Percentiles rank a stretch among this genome's conserved stretches.
phyloP scores from a whole-genome alignment of 2,888 invertebrate species.

The Drosophila prolongata region DNA sequence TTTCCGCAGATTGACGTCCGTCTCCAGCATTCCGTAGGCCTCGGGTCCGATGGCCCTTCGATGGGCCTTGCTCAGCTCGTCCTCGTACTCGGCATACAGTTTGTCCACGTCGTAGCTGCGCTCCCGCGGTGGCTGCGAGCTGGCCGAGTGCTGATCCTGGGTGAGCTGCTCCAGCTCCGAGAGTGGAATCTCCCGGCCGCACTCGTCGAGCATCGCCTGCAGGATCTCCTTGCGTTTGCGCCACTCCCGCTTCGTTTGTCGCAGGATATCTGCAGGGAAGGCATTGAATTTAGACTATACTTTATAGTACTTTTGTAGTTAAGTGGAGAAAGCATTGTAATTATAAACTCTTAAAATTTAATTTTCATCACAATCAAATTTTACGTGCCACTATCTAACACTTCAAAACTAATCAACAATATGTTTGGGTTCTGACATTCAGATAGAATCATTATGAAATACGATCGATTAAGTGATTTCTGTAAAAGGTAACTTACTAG shows the following conservation, averaged over 20 bases:
- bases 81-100: slow-evolving; percentile 84
- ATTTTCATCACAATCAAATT: too few species aligned
- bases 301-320: too few species aligned
- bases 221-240: slow-evolving; percentile 84
- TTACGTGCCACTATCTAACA: too few species aligned
- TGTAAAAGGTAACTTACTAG: slow-evolving; percentile 58
- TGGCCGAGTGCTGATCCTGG: slow-evolving; percentile 67
- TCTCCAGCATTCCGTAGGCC: slow-evolving; percentile 84
- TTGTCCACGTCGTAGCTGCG: slow-evolving; percentile 83
- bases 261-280: slow-evolving; percentile 72
- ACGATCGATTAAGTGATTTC: too few species aligned
- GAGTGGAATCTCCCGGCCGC: slow-evolving; percentile 75
- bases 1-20: slow-evolving; percentile 90
- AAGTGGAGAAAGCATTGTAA: too few species aligned
- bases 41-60: slow-evolving; percentile 81
- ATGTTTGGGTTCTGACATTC: too few species aligned
- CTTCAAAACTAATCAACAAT: too few species aligned
- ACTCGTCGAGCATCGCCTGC: slow-evolving; percentile 82
- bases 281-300: too few species aligned
- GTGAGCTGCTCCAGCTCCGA: slow-evolving; percentile 72
- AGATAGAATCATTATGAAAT: too few species aligned
- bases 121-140: slow-evolving; percentile 69
- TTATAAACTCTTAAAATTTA: too few species aligned
- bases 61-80: slow-evolving; percentile 81
- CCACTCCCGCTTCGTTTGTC: slow-evolving; percentile 84